A percentile compares a stretch with the other conserved stretches of the same genome.
Evolutionary conservation across 2,113 vertebrate genomes (phyloP).

Genomic region (Echinops telfairi): DNA sequence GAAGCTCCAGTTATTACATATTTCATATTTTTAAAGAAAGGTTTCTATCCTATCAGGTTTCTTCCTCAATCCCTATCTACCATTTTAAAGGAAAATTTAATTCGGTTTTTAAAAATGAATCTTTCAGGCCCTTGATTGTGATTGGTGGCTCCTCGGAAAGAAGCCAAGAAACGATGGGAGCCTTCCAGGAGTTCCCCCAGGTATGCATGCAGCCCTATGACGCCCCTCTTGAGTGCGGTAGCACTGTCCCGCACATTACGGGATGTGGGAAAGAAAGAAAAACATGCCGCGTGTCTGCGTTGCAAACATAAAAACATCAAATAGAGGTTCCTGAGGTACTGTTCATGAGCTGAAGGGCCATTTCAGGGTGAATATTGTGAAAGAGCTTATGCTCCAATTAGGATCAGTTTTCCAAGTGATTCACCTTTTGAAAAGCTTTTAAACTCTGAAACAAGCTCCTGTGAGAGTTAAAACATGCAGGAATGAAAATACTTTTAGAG

Average conservation of each 20-base stretch:
- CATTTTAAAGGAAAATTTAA: slow-evolving; percentile 12
- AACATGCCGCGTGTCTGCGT: background rate
- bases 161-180: slow-evolving; percentile 96
- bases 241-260: background rate
- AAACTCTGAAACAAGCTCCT: slow-evolving; percentile 9
- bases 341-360: background rate
- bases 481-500: slow-evolving; percentile 8
- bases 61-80: background rate
- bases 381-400: background rate
- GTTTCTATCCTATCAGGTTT: background rate
- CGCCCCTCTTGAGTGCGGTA: background rate
- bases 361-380: background rate
- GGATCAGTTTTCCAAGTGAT: background rate
- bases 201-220: slow-evolving; percentile 79
- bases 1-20: slow-evolving; percentile 8
- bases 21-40: slow-evolving; percentile 22
- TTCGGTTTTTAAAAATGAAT: slow-evolving; percentile 56
- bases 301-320: slow-evolving; percentile 21
- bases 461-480: background rate
- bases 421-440: background rate
- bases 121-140: slow-evolving; percentile 95
- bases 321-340: background rate
- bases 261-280: background rate
- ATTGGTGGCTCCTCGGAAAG: slow-evolving; percentile 95
- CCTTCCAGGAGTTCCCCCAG: slow-evolving; percentile 99